phyloP scores from a whole-genome alignment of 2,113 vertebrate genomes.

The Lophochroa leadbeateri region DNA sequence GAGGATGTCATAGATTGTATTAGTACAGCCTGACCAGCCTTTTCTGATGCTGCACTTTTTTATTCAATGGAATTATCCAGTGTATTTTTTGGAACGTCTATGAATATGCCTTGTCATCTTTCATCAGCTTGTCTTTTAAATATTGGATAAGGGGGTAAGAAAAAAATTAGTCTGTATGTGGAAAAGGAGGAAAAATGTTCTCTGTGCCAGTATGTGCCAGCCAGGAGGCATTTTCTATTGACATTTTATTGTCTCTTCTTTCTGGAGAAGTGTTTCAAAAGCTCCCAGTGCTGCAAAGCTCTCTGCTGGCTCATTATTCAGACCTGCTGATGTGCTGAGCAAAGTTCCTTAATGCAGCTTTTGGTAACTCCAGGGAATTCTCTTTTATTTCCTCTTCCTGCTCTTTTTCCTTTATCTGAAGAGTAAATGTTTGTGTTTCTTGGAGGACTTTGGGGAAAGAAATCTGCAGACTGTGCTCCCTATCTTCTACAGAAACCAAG shows the following conservation, averaged over 20 bases:
- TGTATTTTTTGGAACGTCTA: neutral
- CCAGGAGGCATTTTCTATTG: neutral
- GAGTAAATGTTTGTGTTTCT: constrained; percentile 35
- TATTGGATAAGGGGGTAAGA: neutral
- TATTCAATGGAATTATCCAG: neutral
- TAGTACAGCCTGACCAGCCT: neutral
- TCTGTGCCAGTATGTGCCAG: neutral
- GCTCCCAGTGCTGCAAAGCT: neutral
- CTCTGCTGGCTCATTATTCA: constrained; percentile 5
- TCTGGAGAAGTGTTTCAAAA: neutral
- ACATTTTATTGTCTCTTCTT: neutral
- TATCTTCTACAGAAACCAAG: neutral
- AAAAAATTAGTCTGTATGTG: neutral
- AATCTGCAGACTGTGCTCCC: neutral
- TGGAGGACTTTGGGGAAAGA: neutral
- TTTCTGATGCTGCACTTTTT: neutral
- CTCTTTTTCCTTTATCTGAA: constrained; percentile 9
- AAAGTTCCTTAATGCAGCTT: neutral
- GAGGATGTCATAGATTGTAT: neutral
- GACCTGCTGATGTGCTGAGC: neutral
- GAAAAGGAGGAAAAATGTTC: neutral
- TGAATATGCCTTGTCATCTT: neutral
- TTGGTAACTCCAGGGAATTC: neutral
- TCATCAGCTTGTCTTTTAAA: neutral
- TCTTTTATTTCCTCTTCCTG: neutral